Percentiles rank a stretch among this genome's conserved stretches.
Evolutionary conservation across 1,140 invertebrate species (phyloP).

Genomic region (Danaus plexippus): DNA sequence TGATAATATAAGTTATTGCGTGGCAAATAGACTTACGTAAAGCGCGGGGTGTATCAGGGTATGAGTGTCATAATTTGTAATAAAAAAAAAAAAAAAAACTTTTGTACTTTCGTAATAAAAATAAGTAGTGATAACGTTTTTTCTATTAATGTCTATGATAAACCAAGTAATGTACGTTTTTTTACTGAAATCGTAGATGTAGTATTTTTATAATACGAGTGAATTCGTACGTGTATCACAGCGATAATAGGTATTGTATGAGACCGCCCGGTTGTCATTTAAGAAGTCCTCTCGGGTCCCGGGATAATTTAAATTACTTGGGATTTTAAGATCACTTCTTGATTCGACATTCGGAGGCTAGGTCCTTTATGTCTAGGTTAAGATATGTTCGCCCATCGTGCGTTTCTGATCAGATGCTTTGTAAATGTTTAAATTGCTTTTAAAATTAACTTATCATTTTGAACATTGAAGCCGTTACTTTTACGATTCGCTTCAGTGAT

Average conservation of each 20-base stretch:
- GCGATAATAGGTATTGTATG: slow-evolving; percentile 66
- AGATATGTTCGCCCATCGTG: slow-evolving; percentile 46
- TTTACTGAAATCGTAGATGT: slow-evolving; percentile 66
- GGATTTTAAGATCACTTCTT: slow-evolving; percentile 41
- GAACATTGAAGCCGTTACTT: no score
- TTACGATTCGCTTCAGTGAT: no score
- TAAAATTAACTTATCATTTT: no score
- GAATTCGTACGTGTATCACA: slow-evolving; percentile 64
- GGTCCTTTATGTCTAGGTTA: slow-evolving; percentile 53
- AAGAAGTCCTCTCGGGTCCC: slow-evolving; percentile 39
- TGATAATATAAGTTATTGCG: slow-evolving; percentile 49
- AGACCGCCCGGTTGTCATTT: slow-evolving; percentile 39
- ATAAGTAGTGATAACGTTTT: slow-evolving; percentile 63
- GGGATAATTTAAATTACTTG: slow-evolving; percentile 6
- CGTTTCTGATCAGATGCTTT: slow-evolving; percentile 50
- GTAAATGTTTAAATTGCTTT: slow-evolving; percentile 18
- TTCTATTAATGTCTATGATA: slow-evolving; percentile 63
- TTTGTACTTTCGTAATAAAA: slow-evolving; percentile 69
- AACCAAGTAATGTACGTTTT: slow-evolving; percentile 65
- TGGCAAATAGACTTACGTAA: slow-evolving; percentile 66
- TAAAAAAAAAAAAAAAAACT: slow-evolving; percentile 50
- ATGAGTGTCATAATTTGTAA: slow-evolving; percentile 71
- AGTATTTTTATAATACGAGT: slow-evolving; percentile 66
- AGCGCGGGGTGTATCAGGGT: slow-evolving; percentile 72
- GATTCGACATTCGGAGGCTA: slow-evolving; percentile 27